Conservation (phyloP, 2,113 vertebrate species). For the Corvus moneduloides region DNA sequence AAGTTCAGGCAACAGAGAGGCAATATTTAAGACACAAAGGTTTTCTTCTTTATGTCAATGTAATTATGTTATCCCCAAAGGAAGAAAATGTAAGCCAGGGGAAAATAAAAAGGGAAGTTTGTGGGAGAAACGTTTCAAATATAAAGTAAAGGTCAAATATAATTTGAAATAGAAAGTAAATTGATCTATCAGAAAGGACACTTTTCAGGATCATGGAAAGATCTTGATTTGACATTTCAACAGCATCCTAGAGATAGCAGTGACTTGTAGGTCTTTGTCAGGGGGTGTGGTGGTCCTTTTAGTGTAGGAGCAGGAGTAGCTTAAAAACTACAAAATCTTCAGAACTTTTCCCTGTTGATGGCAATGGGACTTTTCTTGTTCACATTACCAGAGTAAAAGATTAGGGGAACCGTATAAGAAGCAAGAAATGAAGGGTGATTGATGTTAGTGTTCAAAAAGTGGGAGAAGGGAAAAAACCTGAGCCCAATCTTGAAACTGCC, state of each 20-base stretch:
- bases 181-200: neutral
- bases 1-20: constrained; percentile 10
- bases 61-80: neutral
- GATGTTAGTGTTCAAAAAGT: neutral
- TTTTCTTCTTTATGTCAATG: constrained; percentile 27
- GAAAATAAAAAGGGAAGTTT: neutral
- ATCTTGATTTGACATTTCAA: neutral
- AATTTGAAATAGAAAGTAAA: constrained; percentile 1
- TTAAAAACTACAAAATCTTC: neutral
- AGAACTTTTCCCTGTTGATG: neutral
- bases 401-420: neutral
- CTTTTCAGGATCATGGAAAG: neutral
- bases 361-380: neutral
- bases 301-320: neutral
- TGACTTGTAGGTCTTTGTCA: neutral
- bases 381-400: neutral
- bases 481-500: neutral
- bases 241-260: neutral
- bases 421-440: neutral
- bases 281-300: neutral
- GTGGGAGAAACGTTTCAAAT: neutral
- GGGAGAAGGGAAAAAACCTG: neutral
- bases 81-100: neutral
- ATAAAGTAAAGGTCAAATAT: neutral
- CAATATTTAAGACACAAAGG: constrained; percentile 9